Conservation (phyloP, 2,888 invertebrate species). For the Xylophagus ater region DNA sequence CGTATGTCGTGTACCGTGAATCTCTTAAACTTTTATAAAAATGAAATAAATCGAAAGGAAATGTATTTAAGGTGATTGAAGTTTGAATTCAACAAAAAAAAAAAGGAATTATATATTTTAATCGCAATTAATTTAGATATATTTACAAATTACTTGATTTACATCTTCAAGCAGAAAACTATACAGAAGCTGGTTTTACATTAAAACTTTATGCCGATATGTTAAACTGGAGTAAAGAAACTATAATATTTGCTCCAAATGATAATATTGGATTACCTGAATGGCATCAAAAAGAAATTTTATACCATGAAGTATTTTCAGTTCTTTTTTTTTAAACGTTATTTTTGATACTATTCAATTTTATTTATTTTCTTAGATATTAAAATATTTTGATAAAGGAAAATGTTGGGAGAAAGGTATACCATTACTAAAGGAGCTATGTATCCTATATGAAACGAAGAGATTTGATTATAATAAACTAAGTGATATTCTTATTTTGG, state of each 20-base stretch:
- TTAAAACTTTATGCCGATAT: slow-evolving; percentile 88
- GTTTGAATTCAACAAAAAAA: background rate
- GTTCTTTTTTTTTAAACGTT: background rate
- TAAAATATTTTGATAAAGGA: slow-evolving; percentile 87
- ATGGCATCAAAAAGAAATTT: slow-evolving; percentile 79
- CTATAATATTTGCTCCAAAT: slow-evolving; percentile 44
- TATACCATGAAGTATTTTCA: slow-evolving; percentile 53
- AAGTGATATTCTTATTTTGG: slow-evolving; percentile 69
- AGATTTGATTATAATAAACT: slow-evolving; percentile 81
- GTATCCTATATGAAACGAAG: slow-evolving; percentile 72
- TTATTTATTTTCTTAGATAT: slow-evolving; percentile 45
- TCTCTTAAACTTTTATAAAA: slow-evolving; percentile 89
- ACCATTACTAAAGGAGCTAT: slow-evolving; percentile 81
- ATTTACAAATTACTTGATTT: slow-evolving; percentile 90
- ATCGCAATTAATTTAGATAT: slow-evolving; percentile 45
- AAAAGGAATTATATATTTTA: background rate
- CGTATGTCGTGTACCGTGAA: slow-evolving; percentile 95
- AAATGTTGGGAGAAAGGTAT: slow-evolving; percentile 97
- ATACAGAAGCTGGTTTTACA: slow-evolving; percentile 89
- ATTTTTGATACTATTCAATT: background rate
- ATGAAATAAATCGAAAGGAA: slow-evolving; percentile 88
- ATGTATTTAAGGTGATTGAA: slow-evolving; percentile 64
- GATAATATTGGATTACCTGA: slow-evolving; percentile 69
- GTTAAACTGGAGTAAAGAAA: slow-evolving; percentile 67
- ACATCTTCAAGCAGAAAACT: slow-evolving; percentile 84